Conservation (phyloP, 2,888 invertebrate species). For the Rhyacophila evoluta region DNA sequence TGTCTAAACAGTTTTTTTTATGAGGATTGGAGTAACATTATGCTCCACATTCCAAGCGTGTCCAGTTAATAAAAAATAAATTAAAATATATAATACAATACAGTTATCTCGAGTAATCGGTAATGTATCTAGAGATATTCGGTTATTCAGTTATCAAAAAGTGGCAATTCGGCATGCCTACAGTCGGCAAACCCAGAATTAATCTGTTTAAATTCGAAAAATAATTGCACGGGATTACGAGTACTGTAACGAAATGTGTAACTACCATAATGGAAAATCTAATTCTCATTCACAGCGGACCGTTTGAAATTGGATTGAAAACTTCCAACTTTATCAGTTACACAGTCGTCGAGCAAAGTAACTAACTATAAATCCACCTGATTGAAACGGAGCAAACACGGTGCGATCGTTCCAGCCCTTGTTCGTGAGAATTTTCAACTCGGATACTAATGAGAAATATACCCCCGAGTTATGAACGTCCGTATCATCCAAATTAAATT, state of each 20-base stretch:
- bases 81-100: no score
- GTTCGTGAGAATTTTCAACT: background rate
- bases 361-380: constrained; percentile 5
- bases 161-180: no score
- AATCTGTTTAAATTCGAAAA: background rate
- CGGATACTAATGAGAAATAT: constrained; percentile 36
- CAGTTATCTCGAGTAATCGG: no score
- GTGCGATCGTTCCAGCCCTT: constrained; percentile 11
- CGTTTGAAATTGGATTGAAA: constrained; percentile 7
- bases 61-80: no score
- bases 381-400: constrained; percentile 34
- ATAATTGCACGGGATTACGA: background rate
- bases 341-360: background rate
- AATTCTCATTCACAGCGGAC: background rate
- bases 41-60: no score
- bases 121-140: no score
- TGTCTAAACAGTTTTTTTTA: no score
- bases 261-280: background rate
- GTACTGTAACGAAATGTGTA: background rate
- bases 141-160: no score
- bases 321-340: constrained; percentile 23
- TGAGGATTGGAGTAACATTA: no score
- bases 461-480: constrained; percentile 4
- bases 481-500: constrained; percentile 36
- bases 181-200: background rate